These are phyloP conservation scores for Eudyptes chrysolophus DNA, from an alignment of 2,113 vertebrate species.

Conservation along the genomic window DNA sequence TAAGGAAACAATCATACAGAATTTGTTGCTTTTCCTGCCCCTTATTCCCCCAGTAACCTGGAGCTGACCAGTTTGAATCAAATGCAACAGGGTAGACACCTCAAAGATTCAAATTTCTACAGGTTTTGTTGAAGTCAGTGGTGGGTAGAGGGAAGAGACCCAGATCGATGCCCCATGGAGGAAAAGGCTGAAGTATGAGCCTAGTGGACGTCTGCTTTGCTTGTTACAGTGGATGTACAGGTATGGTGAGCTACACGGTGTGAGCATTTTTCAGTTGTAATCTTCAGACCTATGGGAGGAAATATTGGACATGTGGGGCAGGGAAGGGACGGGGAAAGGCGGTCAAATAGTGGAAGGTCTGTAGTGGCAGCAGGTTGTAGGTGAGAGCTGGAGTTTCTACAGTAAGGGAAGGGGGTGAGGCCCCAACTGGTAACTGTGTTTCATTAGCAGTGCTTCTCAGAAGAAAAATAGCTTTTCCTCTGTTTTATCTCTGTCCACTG, in stretches of 20 bases:
- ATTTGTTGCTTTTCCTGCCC: background rate
- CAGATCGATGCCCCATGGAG: fast-evolving
- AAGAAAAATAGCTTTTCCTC: background rate
- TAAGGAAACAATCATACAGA: background rate
- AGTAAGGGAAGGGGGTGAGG: background rate
- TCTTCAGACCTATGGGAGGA: background rate
- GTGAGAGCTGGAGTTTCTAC: background rate
- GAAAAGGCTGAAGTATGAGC: background rate
- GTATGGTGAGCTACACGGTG: fast-evolving
- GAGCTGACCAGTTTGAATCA: background rate
- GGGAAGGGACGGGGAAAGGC: background rate
- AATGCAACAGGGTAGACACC: background rate
- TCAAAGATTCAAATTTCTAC: background rate
- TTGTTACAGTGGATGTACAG: background rate
- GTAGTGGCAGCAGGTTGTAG: background rate
- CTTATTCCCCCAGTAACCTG: background rate
- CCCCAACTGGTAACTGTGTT: background rate
- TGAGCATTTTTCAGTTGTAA: background rate
- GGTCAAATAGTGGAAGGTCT: background rate
- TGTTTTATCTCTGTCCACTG: background rate
- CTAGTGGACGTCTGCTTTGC: background rate
- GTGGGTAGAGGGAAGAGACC: background rate
- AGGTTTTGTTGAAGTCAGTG: background rate
- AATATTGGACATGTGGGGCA: fast-evolving
- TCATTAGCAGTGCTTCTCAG: background rate